phyloP scores from a whole-genome alignment of 1,140 invertebrate species.

The Tetramorium alpestre region DNA sequence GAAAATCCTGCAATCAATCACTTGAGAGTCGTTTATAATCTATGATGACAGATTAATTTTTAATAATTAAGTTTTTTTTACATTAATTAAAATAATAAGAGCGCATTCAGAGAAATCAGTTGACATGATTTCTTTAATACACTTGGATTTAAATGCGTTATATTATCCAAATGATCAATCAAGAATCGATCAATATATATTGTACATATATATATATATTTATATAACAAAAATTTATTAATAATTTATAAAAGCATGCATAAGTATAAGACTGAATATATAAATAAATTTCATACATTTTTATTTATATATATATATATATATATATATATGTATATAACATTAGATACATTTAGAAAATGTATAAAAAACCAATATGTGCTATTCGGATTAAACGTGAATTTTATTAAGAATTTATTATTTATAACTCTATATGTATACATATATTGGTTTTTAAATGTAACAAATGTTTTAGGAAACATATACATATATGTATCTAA shows the following conservation, averaged over 20 bases:
- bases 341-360: too few relatives aligned
- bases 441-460: too few relatives aligned
- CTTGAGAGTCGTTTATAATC: conserved; percentile 13
- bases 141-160: not conserved
- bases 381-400: too few relatives aligned
- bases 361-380: not conserved
- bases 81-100: not conserved
- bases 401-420: too few relatives aligned
- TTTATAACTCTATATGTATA: too few relatives aligned
- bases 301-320: not conserved
- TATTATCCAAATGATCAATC: not conserved
- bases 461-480: too few relatives aligned
- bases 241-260: not conserved
- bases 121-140: not conserved
- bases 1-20: conserved; percentile 38
- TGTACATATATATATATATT: not conserved
- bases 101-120: not conserved
- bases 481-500: too few relatives aligned
- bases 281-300: not conserved
- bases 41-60: not conserved
- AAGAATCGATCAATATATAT: not conserved
- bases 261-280: not conserved
- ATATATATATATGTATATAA: not conserved
- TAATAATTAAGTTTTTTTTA: not conserved
- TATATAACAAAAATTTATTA: not conserved